Conservation (phyloP, 2,888 invertebrate genomes). For the Boloria selene region DNA sequence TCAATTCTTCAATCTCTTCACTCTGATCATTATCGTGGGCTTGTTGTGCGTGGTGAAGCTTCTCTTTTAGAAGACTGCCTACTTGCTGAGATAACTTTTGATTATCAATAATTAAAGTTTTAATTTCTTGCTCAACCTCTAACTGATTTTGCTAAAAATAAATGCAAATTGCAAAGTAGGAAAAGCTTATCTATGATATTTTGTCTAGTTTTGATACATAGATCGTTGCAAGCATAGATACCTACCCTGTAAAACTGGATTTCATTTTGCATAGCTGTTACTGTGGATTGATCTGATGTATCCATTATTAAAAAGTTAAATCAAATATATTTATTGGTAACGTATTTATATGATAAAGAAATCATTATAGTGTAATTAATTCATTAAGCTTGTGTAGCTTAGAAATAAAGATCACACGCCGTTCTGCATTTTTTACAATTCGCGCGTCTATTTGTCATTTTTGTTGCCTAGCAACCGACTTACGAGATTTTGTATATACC, state of each 20-base stretch:
- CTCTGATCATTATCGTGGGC: constrained; percentile 50
- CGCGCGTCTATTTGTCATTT: constrained; percentile 54
- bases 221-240: not conserved
- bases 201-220: not conserved
- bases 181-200: too few relatives aligned
- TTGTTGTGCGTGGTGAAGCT: constrained; percentile 56
- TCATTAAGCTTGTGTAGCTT: not conserved
- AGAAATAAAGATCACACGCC: constrained; percentile 6
- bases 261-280: constrained; percentile 68
- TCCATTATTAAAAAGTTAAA: constrained; percentile 22
- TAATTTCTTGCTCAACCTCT: constrained; percentile 68
- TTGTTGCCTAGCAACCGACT: constrained; percentile 62
- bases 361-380: too few relatives aligned
- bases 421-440: constrained; percentile 66
- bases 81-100: constrained; percentile 74
- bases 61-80: constrained; percentile 64
- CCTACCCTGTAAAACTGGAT: constrained; percentile 78
- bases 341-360: too few relatives aligned
- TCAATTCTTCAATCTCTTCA: constrained; percentile 63
- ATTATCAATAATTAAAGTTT: constrained; percentile 68
- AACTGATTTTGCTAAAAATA: constrained; percentile 67
- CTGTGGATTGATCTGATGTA: constrained; percentile 32
- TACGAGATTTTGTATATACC: not conserved
- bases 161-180: not conserved
- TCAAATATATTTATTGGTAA: not conserved